Conservation (phyloP, 2,113 vertebrate genomes). For the Macroglossus sobrinus region DNA sequence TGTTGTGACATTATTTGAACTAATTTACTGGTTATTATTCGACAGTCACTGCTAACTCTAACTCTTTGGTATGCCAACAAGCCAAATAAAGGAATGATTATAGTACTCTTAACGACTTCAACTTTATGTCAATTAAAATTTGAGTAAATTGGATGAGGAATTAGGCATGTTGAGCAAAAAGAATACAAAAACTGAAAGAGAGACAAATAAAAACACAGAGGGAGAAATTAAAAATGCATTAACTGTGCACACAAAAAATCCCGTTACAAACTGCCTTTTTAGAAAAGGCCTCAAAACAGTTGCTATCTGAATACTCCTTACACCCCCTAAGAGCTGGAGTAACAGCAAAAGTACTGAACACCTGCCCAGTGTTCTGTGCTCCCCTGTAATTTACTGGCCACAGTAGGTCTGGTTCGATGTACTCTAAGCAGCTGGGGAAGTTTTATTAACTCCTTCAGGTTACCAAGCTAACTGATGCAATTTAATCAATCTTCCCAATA, state of each 20-base stretch:
- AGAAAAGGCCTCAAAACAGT: background rate
- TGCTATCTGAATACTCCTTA: background rate
- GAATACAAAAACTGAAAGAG: constrained; percentile 23
- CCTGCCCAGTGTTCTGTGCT: background rate
- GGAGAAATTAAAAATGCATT: constrained; percentile 28
- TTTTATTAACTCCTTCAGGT: constrained; percentile 34
- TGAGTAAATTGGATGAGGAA: background rate
- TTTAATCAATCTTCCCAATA: constrained; percentile 17
- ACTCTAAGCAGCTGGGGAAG: background rate
- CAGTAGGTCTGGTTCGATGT: background rate
- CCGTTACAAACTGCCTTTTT: background rate
- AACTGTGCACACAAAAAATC: background rate
- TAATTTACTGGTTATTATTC: constrained; percentile 42
- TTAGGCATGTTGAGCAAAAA: constrained; percentile 13
- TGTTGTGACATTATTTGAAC: constrained; percentile 57
- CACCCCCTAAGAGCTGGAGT: background rate
- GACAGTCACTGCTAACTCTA: constrained; percentile 35
- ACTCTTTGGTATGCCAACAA: constrained; percentile 29
- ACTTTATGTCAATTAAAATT: constrained; percentile 58
- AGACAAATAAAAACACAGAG: constrained; percentile 8
- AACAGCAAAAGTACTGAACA: background rate
- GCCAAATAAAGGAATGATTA: constrained; percentile 52
- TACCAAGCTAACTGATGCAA: background rate
- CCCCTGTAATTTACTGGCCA: background rate
- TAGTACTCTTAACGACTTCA: constrained; percentile 47